A percentile compares a stretch with the other conserved stretches of the same genome.
Evolutionary conservation across 2,797 vertebrate species (phyloP).

Genomic region (Mionectes olivaceus): DNA sequence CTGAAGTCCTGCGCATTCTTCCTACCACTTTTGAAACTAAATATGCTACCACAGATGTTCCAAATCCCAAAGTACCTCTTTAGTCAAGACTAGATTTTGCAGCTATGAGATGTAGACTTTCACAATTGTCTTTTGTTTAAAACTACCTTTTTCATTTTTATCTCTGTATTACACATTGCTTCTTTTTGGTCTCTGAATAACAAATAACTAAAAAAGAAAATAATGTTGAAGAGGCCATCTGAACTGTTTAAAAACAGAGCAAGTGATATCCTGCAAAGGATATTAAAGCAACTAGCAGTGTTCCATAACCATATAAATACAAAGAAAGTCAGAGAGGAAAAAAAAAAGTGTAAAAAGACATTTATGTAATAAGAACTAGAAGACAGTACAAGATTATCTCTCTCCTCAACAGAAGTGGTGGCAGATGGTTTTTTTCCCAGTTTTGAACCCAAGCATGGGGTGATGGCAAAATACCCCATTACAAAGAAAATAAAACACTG

Average conservation of each 20-base stretch:
- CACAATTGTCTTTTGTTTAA: neutral
- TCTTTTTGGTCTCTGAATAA: neutral
- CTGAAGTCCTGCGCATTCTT: neutral
- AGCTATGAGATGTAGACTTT: neutral
- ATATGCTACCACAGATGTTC: neutral
- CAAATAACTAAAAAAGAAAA: neutral
- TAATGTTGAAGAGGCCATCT: neutral
- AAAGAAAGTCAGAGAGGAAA: neutral
- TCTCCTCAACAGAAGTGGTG: neutral
- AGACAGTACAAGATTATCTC: neutral
- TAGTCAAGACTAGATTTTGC: neutral
- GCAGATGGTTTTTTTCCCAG: rapidly evolving
- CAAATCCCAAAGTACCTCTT: neutral
- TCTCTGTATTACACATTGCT: neutral
- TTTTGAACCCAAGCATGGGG: neutral
- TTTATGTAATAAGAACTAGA: neutral
- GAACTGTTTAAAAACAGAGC: neutral
- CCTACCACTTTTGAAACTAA: neutral
- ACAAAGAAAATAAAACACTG: neutral
- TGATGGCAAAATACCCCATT: neutral
- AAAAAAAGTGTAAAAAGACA: neutral
- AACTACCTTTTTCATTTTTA: neutral
- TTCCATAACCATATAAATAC: neutral
- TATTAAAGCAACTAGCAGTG: neutral
- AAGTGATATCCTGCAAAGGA: neutral